phyloP scores from a whole-genome alignment of 2,888 invertebrate species.

The Acrobasis consociella region DNA sequence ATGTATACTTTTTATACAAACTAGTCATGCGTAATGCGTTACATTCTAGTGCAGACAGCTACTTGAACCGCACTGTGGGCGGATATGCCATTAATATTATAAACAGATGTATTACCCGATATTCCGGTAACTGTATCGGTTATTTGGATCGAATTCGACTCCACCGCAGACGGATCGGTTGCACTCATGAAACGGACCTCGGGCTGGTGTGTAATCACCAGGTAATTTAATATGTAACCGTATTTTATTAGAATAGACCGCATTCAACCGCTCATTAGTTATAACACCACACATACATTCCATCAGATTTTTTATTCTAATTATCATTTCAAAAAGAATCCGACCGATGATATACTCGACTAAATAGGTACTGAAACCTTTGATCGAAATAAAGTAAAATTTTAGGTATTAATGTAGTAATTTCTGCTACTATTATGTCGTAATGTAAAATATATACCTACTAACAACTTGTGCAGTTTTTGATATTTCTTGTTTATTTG shows the following conservation, averaged over 20 bases:
- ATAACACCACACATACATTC: neutral
- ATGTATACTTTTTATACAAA: neutral
- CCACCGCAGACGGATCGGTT: conserved; percentile 40
- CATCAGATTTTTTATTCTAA: too few relatives aligned
- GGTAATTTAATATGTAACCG: conserved; percentile 18
- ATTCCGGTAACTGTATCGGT: conserved; percentile 48
- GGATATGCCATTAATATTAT: conserved; percentile 9
- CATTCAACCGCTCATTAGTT: neutral
- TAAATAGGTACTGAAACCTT: too few relatives aligned
- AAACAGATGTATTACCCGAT: conserved; percentile 16
- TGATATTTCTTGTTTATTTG: too few relatives aligned
- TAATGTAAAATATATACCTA: too few relatives aligned
- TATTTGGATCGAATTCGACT: conserved; percentile 47
- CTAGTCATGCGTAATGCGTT: conserved; percentile 4
- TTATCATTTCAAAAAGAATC: too few relatives aligned
- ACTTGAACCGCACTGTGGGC: conserved; percentile 1
- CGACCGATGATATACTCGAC: too few relatives aligned
- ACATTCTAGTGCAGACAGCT: neutral
- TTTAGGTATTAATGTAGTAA: too few relatives aligned
- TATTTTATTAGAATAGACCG: conserved; percentile 17
- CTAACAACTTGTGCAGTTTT: too few relatives aligned
- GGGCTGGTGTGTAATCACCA: conserved; percentile 8
- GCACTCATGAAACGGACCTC: conserved; percentile 22
- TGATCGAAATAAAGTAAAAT: too few relatives aligned
- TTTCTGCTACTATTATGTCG: too few relatives aligned